phyloP scores from a whole-genome alignment of 2,888 invertebrate species.

The Enoplolaimus lenunculus region DNA sequence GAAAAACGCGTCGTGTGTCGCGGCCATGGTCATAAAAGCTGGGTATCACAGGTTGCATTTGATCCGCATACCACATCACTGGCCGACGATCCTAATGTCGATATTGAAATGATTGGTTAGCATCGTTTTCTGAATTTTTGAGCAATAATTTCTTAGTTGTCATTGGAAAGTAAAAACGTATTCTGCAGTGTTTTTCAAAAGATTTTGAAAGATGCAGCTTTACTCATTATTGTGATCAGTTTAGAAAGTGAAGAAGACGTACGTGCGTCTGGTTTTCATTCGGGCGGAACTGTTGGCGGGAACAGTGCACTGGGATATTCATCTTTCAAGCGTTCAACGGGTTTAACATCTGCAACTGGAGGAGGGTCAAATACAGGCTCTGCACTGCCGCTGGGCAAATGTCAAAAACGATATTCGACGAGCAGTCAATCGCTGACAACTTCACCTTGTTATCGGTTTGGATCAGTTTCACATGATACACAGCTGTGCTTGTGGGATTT shows the following conservation, averaged over 20 bases:
- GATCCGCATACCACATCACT: conserved; percentile 56
- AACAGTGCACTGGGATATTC: too few relatives aligned
- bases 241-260: not conserved
- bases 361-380: too few relatives aligned
- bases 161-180: too few relatives aligned
- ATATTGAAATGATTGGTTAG: conserved; percentile 22
- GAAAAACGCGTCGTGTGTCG: conserved; percentile 87
- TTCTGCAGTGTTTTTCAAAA: too few relatives aligned
- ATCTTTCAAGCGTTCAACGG: too few relatives aligned
- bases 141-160: too few relatives aligned
- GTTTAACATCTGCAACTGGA: too few relatives aligned
- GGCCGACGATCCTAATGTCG: conserved; percentile 43
- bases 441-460: conserved; percentile 60
- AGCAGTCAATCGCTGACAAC: conserved; percentile 20
- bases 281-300: too few relatives aligned
- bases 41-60: conserved; percentile 66
- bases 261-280: not conserved
- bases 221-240: too few relatives aligned
- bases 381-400: not conserved
- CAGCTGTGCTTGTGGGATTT: conserved; percentile 95
- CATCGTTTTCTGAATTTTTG: too few relatives aligned
- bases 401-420: conserved; percentile 11
- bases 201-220: too few relatives aligned
- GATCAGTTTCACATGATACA: conserved; percentile 93
- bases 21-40: conserved; percentile 90